These are phyloP conservation scores for Delia radicum DNA, from an alignment of 1,140 invertebrate genomes.

Conservation along the genomic window DNA sequence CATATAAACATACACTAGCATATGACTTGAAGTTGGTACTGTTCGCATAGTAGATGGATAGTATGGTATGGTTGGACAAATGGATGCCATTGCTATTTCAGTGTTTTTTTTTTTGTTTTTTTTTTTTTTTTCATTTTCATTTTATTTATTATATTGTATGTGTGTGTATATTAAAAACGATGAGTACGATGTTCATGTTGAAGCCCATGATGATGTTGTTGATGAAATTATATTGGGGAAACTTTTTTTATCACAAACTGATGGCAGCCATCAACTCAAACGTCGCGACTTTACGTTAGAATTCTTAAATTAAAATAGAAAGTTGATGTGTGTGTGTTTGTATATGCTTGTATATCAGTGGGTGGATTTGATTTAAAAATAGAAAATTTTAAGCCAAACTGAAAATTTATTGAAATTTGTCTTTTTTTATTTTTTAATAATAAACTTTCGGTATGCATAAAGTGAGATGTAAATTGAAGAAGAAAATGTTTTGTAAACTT, in stretches of 20 bases:
- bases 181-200: neutral
- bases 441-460: neutral
- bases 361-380: neutral
- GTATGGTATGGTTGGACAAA: conserved; percentile 33
- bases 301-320: conserved; percentile 15
- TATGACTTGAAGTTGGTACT: neutral
- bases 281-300: neutral
- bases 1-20: neutral
- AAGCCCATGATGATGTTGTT: conserved; percentile 38
- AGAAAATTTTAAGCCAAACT: neutral
- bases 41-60: neutral
- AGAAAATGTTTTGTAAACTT: conserved; percentile 54
- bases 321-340: conserved; percentile 33
- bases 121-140: neutral
- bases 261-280: conserved; percentile 45
- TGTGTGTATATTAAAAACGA: neutral
- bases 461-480: conserved; percentile 38
- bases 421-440: neutral
- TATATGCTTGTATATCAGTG: too few species aligned
- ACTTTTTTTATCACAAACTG: conserved; percentile 38
- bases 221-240: conserved; percentile 56
- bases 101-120: conserved; percentile 1
- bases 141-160: neutral
- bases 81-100: neutral
- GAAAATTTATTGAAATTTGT: neutral